Conservation (phyloP, 37 sponge, comb jelly and placozoan species). For the Amphimedon queenslandica region DNA sequence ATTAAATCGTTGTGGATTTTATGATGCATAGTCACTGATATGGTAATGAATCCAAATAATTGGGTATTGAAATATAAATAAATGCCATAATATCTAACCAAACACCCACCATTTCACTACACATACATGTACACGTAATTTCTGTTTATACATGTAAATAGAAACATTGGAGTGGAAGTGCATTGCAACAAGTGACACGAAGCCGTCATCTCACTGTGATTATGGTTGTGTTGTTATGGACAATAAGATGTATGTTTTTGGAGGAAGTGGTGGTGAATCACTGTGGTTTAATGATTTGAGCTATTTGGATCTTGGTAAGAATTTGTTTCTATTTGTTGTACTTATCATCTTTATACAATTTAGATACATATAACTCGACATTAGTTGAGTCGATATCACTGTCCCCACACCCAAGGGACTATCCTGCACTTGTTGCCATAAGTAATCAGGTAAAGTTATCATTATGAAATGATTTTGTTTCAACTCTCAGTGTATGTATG, state of each 20-base stretch:
- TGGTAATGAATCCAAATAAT: too few relatives aligned
- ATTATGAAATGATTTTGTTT: too few relatives aligned
- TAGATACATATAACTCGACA: background rate
- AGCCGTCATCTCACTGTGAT: conserved; percentile 48
- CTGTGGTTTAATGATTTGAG: conserved; percentile 57
- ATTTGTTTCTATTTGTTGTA: background rate
- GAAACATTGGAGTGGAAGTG: conserved; percentile 19
- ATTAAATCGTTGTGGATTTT: too few relatives aligned
- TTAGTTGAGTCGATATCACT: background rate
- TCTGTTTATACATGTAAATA: too few relatives aligned
- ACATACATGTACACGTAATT: too few relatives aligned
- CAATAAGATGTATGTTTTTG: conserved; percentile 28
- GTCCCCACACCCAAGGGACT: conserved; percentile 53
- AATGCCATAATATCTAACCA: too few relatives aligned
- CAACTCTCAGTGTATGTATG: too few relatives aligned
- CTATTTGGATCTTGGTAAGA: conserved; percentile 33
- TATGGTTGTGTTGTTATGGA: conserved; percentile 41
- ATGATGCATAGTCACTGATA: too few relatives aligned
- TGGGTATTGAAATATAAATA: too few relatives aligned
- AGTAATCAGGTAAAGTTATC: conserved; percentile 28
- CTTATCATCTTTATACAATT: background rate
- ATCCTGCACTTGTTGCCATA: conserved; percentile 34
- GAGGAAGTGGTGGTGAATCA: conserved; percentile 50
- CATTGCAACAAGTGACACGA: background rate
- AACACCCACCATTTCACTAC: too few relatives aligned